phyloP scores from a whole-genome alignment of 2,797 vertebrate species.

The Pseudomugil gertrudae region DNA sequence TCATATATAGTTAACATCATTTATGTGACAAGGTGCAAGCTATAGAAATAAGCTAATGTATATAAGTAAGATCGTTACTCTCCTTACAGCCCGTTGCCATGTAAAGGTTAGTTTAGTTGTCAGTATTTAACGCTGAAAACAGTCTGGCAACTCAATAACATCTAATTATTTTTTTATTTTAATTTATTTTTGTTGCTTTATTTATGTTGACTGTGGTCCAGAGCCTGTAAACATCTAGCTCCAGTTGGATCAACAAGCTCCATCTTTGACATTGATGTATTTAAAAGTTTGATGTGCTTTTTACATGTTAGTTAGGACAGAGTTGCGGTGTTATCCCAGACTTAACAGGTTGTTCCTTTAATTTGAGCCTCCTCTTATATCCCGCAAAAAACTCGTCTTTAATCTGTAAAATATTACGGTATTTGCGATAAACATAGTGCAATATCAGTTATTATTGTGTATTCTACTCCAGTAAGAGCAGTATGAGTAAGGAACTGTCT shows the following conservation, averaged over 20 bases:
- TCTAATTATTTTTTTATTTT: neutral
- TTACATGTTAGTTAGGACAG: constrained; percentile 32
- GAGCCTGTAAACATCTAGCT: constrained; percentile 17
- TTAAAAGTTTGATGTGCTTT: constrained; percentile 29
- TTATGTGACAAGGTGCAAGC: constrained; percentile 27
- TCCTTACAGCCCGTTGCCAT: constrained; percentile 31
- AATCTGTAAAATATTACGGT: constrained; percentile 58
- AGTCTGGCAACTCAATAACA: constrained; percentile 34
- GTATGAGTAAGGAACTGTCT: constrained; percentile 88
- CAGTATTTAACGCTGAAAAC: constrained; percentile 48
- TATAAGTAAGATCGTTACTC: constrained; percentile 31
- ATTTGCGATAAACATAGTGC: constrained; percentile 66
- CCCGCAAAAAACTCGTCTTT: constrained; percentile 35
- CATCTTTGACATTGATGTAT: constrained; percentile 22
- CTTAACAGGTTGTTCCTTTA: constrained; percentile 10
- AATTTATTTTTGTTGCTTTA: constrained; percentile 44
- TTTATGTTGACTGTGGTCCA: constrained; percentile 30
- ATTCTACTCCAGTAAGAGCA: constrained; percentile 68
- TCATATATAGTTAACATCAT: constrained; percentile 37
- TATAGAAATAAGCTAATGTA: constrained; percentile 53
- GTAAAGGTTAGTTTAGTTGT: constrained; percentile 39
- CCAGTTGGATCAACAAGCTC: constrained; percentile 3
- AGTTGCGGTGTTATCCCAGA: constrained; percentile 41
- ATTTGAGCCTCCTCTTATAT: constrained; percentile 40
- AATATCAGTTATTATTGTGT: constrained; percentile 55